Evolutionary conservation across 2,797 vertebrate species (phyloP), one percentile per base, ranked within the genome.

Genomic region (Gastrophryne carolinensis): DNA sequence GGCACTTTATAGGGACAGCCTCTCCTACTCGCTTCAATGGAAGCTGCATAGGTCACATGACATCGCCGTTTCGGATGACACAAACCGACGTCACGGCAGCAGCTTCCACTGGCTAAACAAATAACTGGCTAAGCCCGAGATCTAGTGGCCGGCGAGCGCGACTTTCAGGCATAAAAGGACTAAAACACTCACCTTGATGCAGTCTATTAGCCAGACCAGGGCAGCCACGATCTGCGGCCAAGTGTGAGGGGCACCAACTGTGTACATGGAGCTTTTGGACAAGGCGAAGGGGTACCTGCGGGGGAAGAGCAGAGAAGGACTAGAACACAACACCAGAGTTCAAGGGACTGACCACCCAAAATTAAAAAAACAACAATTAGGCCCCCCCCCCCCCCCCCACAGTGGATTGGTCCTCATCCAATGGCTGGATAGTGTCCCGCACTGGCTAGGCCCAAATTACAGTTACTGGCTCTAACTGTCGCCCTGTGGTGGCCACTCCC

Each of bases 201-300:
- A 92, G 81, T 99, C 96, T 79, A 92, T 97, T n/a, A 98, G 86
- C 98, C 98, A 99, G 80, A 96, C 85, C 72, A 99, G 90, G 78
- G 96, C 93, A 53, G 92, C 91, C 53, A 98, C 92, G 3, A 96
- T 95, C 88, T 96, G 96, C 71, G 97, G 98, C 97, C 97, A 99
- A 0, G 95, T 99, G 75, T 99, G 97, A 12, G 97, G 98, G 32
- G 98, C 98, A 54, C 97, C 98, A 13, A 99, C 96, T 0, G 96
- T 98, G 80, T 95, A 99, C 94, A 99, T 95, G 30, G 96, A 98
- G 75, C 92, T 94, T 87, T 98, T 99, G 23, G 97, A 96, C 75
- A 99, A 85, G 26, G 91, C 81, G 87, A 98, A 99, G 4, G 95
- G 96, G 81, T 98, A 99, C 81, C 98, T 99, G 68, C 74, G 15